Percentiles rank a stretch among this genome's conserved stretches.
Conservation (phyloP, 2,113 vertebrate genomes). For the Oophaga pumilio region DNA sequence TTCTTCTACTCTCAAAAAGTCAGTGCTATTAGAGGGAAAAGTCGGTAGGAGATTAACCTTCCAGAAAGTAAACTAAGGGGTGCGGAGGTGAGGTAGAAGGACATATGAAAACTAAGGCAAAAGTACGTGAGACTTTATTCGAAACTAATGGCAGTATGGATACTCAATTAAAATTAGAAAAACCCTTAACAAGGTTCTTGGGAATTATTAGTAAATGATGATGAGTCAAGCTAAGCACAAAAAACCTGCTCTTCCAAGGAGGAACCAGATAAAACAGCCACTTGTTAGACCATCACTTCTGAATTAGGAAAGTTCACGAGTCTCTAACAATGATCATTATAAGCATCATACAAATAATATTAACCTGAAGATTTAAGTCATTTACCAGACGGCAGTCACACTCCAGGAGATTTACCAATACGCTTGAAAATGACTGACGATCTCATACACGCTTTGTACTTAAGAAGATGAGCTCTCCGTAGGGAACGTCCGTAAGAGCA, state of each 20-base stretch:
- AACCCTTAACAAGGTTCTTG: not conserved
- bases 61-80: no score
- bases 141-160: no score
- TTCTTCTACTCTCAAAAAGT: no score
- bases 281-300: not conserved
- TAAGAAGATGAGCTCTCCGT: not conserved
- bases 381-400: not conserved
- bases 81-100: no score
- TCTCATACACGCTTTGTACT: not conserved
- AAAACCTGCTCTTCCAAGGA: slow-evolving; percentile 8
- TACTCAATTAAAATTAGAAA: no score
- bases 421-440: not conserved
- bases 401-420: not conserved
- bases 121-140: no score
- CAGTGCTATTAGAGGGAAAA: no score
- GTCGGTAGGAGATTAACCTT: no score
- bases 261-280: not conserved
- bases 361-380: not conserved
- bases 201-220: not conserved
- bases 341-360: not conserved
- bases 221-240: not conserved
- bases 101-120: no score
- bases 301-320: not conserved
- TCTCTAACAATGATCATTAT: not conserved
- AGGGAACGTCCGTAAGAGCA: slow-evolving; percentile 13